Percentiles rank a stretch among this genome's conserved stretches.
These are phyloP conservation scores for Hermodice carunculata DNA, from an alignment of 2,888 invertebrate species.

Conservation along the genomic window DNA sequence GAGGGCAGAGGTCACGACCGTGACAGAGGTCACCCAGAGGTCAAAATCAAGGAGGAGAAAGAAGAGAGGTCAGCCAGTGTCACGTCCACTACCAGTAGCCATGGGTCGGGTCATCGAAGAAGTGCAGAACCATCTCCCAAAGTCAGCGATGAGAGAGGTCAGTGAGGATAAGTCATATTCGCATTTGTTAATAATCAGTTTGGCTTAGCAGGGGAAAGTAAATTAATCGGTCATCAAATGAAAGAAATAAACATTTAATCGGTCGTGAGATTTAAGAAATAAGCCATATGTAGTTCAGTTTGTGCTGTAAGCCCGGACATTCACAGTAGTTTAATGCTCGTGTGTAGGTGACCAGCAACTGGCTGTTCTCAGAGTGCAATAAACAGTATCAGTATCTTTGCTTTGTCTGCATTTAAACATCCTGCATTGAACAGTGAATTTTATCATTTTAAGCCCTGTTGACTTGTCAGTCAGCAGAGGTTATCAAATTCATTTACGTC, in stretches of 20 bases:
- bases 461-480: too few relatives aligned
- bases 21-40: slow-evolving; percentile 6
- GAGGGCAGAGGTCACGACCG: slow-evolving; percentile 10
- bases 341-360: too few relatives aligned
- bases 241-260: background rate
- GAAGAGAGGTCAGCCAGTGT: slow-evolving; percentile 31
- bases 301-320: background rate
- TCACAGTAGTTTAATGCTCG: background rate
- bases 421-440: too few relatives aligned
- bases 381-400: too few relatives aligned
- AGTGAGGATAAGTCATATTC: too few relatives aligned
- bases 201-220: background rate
- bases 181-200: background rate
- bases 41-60: slow-evolving; percentile 25
- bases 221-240: background rate
- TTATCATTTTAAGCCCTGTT: too few relatives aligned
- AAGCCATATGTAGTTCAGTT: too few relatives aligned
- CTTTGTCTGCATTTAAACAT: too few relatives aligned
- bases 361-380: too few relatives aligned
- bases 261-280: background rate
- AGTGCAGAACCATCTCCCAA: slow-evolving; percentile 57
- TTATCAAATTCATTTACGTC: too few relatives aligned
- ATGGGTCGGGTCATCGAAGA: slow-evolving; percentile 39
- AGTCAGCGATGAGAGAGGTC: slow-evolving; percentile 60
- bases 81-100: slow-evolving; percentile 25